These are phyloP conservation scores for Aegithalos caudatus DNA, from an alignment of 2,113 vertebrate genomes.

Conservation along the genomic window DNA sequence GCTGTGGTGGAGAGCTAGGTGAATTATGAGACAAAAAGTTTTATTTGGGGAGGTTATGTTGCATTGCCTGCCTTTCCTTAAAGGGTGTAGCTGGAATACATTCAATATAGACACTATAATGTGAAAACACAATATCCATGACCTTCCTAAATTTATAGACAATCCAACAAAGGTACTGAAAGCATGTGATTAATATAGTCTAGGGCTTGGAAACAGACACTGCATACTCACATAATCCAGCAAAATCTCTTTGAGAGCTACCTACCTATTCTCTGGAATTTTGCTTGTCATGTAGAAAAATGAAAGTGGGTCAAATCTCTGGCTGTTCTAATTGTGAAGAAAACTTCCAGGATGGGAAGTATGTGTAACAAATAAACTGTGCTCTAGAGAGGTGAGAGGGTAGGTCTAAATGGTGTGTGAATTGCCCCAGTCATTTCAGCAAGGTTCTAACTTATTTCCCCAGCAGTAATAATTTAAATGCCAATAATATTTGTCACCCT, in stretches of 20 bases:
- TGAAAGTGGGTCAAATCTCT: background rate
- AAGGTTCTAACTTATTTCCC: background rate
- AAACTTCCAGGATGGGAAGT: background rate
- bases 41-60: background rate
- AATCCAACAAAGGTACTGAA: background rate
- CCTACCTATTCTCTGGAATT: background rate
- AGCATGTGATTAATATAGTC: background rate
- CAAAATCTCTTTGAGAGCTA: slow-evolving; percentile 8
- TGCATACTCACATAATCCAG: background rate
- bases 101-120: background rate
- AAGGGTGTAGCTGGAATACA: background rate
- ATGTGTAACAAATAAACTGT: background rate
- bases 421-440: background rate
- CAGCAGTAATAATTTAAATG: background rate
- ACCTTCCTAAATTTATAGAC: background rate
- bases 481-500: background rate
- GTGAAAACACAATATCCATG: background rate
- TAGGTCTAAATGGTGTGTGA: background rate
- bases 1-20: background rate
- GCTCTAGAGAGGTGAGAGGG: background rate
- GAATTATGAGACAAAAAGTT: slow-evolving; percentile 15
- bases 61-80: background rate
- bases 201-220: background rate
- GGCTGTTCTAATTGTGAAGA: slow-evolving; percentile 11
- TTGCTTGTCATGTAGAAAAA: slow-evolving; percentile 11